Evolutionary conservation across 2,113 vertebrate species (phyloP).

Genomic region (Crypturellus undulatus): DNA sequence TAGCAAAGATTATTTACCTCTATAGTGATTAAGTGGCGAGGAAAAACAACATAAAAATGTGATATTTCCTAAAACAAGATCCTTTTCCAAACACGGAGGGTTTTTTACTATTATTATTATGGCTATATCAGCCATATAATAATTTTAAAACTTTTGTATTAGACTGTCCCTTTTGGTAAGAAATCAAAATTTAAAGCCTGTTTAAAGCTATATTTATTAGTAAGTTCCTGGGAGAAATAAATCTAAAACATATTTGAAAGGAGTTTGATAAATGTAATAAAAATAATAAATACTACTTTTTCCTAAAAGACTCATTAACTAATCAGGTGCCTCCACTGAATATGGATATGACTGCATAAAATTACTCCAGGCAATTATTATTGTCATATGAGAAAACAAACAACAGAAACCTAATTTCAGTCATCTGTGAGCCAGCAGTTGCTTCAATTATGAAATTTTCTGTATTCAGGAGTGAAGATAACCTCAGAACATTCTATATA

Average conservation of each 20-base stretch:
- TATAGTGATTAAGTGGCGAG: neutral
- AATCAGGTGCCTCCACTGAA: neutral
- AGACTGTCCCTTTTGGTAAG: neutral
- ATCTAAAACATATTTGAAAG: neutral
- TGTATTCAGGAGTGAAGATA: conserved; percentile 40
- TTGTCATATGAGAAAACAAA: conserved; percentile 36
- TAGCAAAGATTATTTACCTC: neutral
- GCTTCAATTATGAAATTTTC: conserved; percentile 8
- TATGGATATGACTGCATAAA: neutral
- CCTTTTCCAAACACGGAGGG: neutral
- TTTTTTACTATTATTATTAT: neutral
- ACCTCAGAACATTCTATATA: conserved; percentile 6
- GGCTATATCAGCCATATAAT: neutral
- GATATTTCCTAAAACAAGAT: neutral
- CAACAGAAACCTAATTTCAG: conserved; percentile 27
- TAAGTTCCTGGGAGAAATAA: neutral
- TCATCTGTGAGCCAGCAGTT: conserved; percentile 3
- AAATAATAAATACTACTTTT: neutral
- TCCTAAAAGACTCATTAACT: neutral
- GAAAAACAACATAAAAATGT: neutral
- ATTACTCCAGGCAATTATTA: conserved; percentile 14
- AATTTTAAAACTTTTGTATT: neutral
- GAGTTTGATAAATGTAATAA: neutral
- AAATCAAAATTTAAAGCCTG: neutral
- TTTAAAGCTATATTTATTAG: neutral